Conservation (phyloP, 2,113 vertebrate species). For the Psammodynastes pulverulentus region DNA sequence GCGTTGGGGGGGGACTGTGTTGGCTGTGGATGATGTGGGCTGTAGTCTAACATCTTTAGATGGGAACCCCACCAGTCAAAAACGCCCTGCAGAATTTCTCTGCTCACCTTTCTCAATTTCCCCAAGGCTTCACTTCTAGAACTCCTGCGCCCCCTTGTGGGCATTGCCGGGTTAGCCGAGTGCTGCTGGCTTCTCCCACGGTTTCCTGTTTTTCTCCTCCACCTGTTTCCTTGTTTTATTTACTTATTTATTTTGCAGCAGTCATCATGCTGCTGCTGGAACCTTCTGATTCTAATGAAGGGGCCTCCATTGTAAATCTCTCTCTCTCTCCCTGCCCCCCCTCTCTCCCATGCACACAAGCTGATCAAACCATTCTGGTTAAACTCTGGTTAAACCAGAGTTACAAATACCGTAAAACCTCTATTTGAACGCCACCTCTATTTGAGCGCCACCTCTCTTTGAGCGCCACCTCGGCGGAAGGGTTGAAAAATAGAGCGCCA, state of each 20-base stretch:
- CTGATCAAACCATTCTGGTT: background rate
- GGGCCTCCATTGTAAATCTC: background rate
- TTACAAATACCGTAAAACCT: no score
- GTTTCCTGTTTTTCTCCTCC: background rate
- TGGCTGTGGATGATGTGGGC: background rate
- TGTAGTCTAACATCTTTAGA: background rate
- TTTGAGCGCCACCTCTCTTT: no score
- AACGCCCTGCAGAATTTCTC: background rate
- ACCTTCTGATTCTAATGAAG: background rate
- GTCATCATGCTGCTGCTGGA: background rate
- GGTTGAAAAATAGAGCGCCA: no score
- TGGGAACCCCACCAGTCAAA: background rate
- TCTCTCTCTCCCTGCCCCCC: no score
- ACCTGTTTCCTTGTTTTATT: background rate
- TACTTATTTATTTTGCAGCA: background rate
- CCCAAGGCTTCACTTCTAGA: background rate
- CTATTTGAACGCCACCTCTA: no score
- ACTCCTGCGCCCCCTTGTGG: background rate
- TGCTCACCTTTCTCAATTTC: background rate
- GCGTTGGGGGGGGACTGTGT: background rate
- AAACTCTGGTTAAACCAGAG: background rate
- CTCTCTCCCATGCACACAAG: no score
- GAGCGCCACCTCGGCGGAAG: no score
- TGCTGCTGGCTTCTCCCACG: background rate
- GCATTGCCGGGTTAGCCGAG: background rate